Evolutionary conservation across 2,113 vertebrate species (phyloP).

Genomic region (Rana temporaria): DNA sequence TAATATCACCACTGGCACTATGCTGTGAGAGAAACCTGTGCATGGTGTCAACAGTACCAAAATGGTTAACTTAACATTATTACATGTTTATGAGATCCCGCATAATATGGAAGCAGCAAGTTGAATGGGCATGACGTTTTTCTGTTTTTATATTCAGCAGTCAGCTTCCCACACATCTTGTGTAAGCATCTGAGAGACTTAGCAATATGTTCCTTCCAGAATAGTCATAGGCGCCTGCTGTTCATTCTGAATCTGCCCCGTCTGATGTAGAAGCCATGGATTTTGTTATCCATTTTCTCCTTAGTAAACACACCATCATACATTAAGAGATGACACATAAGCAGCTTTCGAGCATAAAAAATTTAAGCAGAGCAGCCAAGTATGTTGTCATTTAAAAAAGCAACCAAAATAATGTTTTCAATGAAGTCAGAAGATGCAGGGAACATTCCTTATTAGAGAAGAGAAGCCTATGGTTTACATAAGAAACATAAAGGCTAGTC

Average conservation of each 20-base stretch:
- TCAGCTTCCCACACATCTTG: slow-evolving; percentile 30
- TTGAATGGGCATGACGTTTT: slow-evolving; percentile 26
- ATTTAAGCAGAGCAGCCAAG: background rate
- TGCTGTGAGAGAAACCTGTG: background rate
- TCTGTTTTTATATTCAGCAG: slow-evolving; percentile 2
- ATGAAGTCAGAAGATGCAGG: background rate
- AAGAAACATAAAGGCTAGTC: too few species aligned
- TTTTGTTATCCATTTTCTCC: background rate
- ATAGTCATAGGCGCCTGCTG: slow-evolving; percentile 22
- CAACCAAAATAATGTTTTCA: background rate
- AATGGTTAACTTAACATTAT: background rate
- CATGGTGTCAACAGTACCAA: too few species aligned
- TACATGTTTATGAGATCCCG: background rate
- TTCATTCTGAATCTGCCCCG: background rate
- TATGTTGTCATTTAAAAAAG: background rate
- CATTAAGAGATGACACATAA: background rate
- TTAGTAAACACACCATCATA: background rate
- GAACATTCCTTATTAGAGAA: too few species aligned
- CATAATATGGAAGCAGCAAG: slow-evolving; percentile 1
- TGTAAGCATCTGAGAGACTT: slow-evolving; percentile 11
- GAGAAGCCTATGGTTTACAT: too few species aligned
- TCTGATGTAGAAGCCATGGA: background rate
- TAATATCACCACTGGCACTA: too few species aligned
- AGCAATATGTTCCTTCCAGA: slow-evolving; percentile 13
- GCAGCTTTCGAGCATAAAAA: background rate